Conservation (phyloP, 2,113 vertebrate species). For the Plestiodon gilberti region DNA sequence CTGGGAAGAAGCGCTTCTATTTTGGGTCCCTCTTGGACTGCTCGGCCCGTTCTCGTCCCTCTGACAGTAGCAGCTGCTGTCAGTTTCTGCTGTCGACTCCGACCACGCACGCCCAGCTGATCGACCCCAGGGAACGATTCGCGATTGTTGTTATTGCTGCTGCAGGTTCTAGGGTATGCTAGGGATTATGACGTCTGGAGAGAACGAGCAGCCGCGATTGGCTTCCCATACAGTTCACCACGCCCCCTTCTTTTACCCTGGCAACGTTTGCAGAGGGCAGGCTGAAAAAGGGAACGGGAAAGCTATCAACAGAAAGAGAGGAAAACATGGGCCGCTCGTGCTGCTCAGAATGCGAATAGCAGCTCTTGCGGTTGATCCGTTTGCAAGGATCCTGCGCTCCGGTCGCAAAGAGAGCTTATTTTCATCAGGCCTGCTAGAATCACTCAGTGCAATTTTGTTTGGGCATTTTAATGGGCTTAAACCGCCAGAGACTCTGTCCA, state of each 20-base stretch:
- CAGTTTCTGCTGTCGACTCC: not conserved
- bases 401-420: too few relatives aligned
- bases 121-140: not conserved
- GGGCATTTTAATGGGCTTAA: too few relatives aligned
- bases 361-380: not conserved
- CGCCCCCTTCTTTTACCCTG: not conserved
- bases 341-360: not conserved
- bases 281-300: too few relatives aligned
- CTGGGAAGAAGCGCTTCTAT: not conserved
- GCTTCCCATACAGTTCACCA: not conserved
- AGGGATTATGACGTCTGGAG: not conserved
- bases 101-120: not conserved
- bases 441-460: too few relatives aligned
- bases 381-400: not conserved
- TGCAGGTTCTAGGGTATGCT: not conserved
- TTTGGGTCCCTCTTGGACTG: not conserved
- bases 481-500: not conserved
- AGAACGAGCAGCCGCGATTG: not conserved
- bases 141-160: conserved; percentile 23
- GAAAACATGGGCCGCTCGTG: not conserved
- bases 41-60: not conserved
- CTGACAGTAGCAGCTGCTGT: not conserved
- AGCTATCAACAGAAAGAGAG: not conserved
- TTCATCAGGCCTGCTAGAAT: fast-evolving
- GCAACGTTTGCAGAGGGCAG: not conserved